Evolutionary conservation across 1,140 invertebrate species (phyloP).

Genomic region (Rhynchophorus ferrugineus): DNA sequence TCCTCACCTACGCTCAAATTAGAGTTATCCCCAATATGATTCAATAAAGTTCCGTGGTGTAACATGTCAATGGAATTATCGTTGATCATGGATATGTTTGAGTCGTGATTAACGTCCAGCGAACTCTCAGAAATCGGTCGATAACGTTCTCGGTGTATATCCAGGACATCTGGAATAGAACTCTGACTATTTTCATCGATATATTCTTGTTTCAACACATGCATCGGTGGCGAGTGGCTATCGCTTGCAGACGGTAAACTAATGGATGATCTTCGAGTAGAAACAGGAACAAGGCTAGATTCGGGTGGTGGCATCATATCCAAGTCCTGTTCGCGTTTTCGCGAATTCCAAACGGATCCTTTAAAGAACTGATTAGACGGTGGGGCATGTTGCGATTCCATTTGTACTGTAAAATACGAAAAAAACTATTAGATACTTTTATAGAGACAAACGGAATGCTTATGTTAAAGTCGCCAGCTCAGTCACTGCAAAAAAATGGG

Average conservation of each 20-base stretch:
- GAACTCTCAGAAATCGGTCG: constrained; percentile 39
- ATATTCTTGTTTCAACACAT: constrained; percentile 58
- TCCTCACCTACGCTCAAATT: constrained; percentile 41
- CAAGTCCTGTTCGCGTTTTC: constrained; percentile 44
- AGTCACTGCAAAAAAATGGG: constrained; percentile 39
- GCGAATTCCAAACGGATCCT: constrained; percentile 39
- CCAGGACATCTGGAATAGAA: constrained; percentile 42
- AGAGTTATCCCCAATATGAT: constrained; percentile 42
- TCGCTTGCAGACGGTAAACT: constrained; percentile 34
- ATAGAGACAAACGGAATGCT: constrained; percentile 20
- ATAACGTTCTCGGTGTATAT: constrained; percentile 30
- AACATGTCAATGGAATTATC: constrained; percentile 44
- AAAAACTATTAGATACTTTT: constrained; percentile 29
- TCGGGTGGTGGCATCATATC: constrained; percentile 57
- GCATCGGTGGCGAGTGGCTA: constrained; percentile 40
- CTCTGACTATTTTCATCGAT: constrained; percentile 61
- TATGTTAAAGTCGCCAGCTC: constrained; percentile 38
- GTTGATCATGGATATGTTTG: constrained; percentile 41
- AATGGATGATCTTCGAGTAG: constrained; percentile 48
- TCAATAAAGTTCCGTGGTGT: constrained; percentile 28
- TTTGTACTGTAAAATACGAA: constrained; percentile 38
- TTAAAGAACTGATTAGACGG: constrained; percentile 32
- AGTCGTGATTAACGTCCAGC: constrained; percentile 40
- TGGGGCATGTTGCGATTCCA: constrained; percentile 26
- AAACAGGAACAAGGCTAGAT: constrained; percentile 44